phyloP scores from a whole-genome alignment of 2,797 vertebrate species.

The Hydrocynus forskahlii region DNA sequence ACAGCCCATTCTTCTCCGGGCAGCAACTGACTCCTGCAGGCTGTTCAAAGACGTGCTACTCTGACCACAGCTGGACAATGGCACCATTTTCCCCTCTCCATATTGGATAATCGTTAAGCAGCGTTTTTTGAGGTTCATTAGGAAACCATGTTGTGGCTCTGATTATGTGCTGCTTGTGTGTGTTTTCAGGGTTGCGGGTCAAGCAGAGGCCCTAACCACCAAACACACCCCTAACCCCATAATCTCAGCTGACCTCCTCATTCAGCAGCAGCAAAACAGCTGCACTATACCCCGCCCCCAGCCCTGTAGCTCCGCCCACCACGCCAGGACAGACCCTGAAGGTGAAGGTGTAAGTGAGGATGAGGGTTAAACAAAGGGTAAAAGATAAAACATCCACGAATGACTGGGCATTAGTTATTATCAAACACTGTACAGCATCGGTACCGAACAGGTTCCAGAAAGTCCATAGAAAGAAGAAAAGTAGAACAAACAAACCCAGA shows the following conservation, averaged over 20 bases:
- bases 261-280: neutral
- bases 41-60: constrained; percentile 5
- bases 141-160: neutral
- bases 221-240: neutral
- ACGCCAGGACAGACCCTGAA: constrained; percentile 55
- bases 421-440: constrained; percentile 82
- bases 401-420: constrained; percentile 61
- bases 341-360: too few species aligned
- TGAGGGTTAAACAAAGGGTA: constrained; percentile 8
- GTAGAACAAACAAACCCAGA: constrained; percentile 66
- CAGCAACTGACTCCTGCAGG: neutral
- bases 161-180: neutral
- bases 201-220: neutral
- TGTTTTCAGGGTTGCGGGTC: constrained; percentile 8
- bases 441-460: constrained; percentile 77
- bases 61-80: neutral
- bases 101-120: neutral
- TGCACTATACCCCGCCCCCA: constrained; percentile 3
- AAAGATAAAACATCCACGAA: constrained; percentile 73
- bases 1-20: too few species aligned
- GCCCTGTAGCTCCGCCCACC: constrained; percentile 10
- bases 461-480: constrained; percentile 78
- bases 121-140: neutral
- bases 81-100: neutral
- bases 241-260: constrained; percentile 4